Percentiles rank a stretch among this genome's conserved stretches.
Evolutionary conservation across 2,797 vertebrate species (phyloP).

Genomic region (Hapalemur alaotrensis): DNA sequence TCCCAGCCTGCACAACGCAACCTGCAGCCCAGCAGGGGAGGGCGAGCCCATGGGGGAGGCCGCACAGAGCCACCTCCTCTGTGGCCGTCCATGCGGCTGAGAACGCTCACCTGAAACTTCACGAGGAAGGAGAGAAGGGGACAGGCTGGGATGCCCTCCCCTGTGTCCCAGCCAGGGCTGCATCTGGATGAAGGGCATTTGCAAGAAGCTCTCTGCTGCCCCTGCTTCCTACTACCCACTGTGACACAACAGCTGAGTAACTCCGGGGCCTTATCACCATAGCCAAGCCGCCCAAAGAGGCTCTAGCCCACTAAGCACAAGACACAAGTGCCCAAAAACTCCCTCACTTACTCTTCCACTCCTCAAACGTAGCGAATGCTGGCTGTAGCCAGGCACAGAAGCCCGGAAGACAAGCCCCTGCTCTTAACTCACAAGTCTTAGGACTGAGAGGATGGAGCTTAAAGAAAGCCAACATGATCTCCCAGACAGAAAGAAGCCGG

Average conservation of each 20-base stretch:
- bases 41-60: not conserved
- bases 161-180: not conserved
- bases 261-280: constrained; percentile 16
- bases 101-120: not conserved
- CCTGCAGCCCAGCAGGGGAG: not conserved
- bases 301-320: constrained; percentile 25
- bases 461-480: not conserved
- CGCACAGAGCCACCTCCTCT: not conserved
- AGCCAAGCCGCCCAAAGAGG: constrained; percentile 1
- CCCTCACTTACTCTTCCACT: fast-evolving
- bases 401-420: not conserved
- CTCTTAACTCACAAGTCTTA: not conserved
- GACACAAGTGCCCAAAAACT: not conserved
- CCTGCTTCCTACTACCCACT: constrained; percentile 13
- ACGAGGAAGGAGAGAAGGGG: fast-evolving
- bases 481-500: not conserved
- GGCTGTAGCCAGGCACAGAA: too few relatives aligned
- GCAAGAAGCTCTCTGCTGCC: not conserved
- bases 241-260: constrained; percentile 21
- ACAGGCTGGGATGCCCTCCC: not conserved
- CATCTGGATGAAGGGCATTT: fast-evolving
- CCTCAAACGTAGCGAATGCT: fast-evolving
- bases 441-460: not conserved
- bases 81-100: fast-evolving
- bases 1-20: not conserved